Evolutionary conservation across 2,888 invertebrate species (phyloP).

Genomic region (Opisthograptis luteolata): DNA sequence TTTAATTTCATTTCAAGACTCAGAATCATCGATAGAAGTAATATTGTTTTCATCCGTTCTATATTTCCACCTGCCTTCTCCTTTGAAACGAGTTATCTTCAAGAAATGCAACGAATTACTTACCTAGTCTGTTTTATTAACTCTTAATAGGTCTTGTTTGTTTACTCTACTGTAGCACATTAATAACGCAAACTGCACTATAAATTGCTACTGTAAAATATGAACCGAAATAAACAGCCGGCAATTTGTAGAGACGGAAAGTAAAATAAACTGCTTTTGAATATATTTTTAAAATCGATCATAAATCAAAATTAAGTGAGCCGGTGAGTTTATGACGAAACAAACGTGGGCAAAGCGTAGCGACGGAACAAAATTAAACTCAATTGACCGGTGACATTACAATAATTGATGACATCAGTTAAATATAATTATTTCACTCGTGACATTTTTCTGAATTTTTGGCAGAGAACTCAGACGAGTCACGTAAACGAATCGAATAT

Average conservation of each 20-base stretch:
- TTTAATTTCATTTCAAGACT: too few relatives aligned
- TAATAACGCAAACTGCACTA: slow-evolving; percentile 1
- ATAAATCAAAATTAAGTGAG: slow-evolving; percentile 3
- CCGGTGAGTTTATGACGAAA: neutral
- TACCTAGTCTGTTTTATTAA: too few relatives aligned
- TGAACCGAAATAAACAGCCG: slow-evolving; percentile 9
- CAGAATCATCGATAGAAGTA: too few relatives aligned
- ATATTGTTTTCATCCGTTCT: too few relatives aligned
- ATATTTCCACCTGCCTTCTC: too few relatives aligned
- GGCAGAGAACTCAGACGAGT: slow-evolving; percentile 56
- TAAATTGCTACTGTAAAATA: slow-evolving; percentile 2
- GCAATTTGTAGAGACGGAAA: slow-evolving; percentile 7
- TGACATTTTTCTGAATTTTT: slow-evolving; percentile 50
- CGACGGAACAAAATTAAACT: slow-evolving; percentile 18
- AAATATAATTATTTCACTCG: slow-evolving; percentile 38
- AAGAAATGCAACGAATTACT: too few relatives aligned
- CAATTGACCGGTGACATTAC: slow-evolving; percentile 24
- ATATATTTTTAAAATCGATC: neutral
- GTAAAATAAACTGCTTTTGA: slow-evolving; percentile 9
- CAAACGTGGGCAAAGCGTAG: slow-evolving; percentile 1
- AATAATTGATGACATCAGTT: slow-evolving; percentile 31
- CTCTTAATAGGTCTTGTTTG: neutral
- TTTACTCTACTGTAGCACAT: slow-evolving; percentile 1
- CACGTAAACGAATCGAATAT: slow-evolving; percentile 41
- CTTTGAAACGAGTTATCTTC: too few relatives aligned